Evolutionary conservation across 2,888 invertebrate genomes (phyloP).

Genomic region (Nezara viridula): DNA sequence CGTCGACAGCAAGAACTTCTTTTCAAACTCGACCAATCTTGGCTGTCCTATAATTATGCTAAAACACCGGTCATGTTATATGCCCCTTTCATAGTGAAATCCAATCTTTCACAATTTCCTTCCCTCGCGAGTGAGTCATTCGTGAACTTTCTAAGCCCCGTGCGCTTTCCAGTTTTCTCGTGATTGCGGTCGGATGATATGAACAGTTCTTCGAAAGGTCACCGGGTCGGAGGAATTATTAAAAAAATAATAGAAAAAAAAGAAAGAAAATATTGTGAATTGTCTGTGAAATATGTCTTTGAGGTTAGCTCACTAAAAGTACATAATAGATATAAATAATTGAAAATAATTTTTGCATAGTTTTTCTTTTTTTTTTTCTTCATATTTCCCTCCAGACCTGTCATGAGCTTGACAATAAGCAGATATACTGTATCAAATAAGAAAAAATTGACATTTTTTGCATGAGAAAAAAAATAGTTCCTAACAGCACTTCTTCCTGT

Average conservation of each 20-base stretch:
- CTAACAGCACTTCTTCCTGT: too few species aligned
- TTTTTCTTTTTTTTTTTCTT: too few species aligned
- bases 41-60: not conserved
- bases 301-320: not conserved
- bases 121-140: conserved; percentile 13
- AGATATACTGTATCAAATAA: too few species aligned
- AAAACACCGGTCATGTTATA: not conserved
- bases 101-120: conserved; percentile 37
- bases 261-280: not conserved
- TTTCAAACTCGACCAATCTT: not conserved
- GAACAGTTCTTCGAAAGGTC: conserved; percentile 16
- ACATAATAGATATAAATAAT: too few species aligned
- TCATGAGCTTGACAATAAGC: too few species aligned
- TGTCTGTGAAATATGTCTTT: not conserved
- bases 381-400: too few species aligned
- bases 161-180: conserved; percentile 18
- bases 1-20: not conserved
- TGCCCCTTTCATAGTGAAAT: conserved; percentile 9
- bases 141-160: conserved; percentile 5
- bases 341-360: too few species aligned
- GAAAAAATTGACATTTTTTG: too few species aligned
- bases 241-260: not conserved
- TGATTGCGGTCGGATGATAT: conserved; percentile 4
- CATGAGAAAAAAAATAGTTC: too few species aligned
- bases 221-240: not conserved